Evolutionary conservation across 2,113 vertebrate species (phyloP).

Genomic region (Tylochromis polylepis): DNA sequence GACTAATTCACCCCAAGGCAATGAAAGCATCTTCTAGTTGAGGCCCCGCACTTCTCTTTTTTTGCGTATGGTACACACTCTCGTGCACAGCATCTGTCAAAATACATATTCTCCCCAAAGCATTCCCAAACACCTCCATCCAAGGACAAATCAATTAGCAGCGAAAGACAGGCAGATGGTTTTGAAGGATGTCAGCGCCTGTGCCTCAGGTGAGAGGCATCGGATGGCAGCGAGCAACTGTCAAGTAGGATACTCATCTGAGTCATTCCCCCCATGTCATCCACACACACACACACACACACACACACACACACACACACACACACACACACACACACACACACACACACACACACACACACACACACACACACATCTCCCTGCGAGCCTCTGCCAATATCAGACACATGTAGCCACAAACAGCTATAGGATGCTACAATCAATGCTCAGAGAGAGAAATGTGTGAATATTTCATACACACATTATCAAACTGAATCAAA

Average conservation of each 20-base stretch:
- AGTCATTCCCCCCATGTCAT: conserved; percentile 32
- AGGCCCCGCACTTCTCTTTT: conserved; percentile 17
- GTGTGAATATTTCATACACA: conserved; percentile 65
- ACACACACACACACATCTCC: conserved; percentile 1
- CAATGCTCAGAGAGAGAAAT: neutral
- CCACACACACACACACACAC: neutral
- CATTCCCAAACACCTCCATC: conserved; percentile 30
- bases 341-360: neutral
- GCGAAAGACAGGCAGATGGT: conserved; percentile 66
- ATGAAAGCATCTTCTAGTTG: neutral
- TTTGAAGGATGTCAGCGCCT: conserved; percentile 62
- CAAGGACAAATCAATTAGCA: conserved; percentile 78
- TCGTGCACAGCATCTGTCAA: conserved; percentile 46
- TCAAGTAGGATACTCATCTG: conserved; percentile 60
- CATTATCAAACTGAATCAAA: conserved; percentile 65
- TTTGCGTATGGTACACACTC: neutral
- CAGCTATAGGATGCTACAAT: conserved; percentile 17
- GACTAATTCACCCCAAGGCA: conserved; percentile 18
- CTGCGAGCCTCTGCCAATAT: conserved; percentile 23
- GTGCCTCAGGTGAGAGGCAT: conserved; percentile 65
- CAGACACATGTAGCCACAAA: conserved; percentile 44
- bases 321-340: neutral
- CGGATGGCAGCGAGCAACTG: conserved; percentile 52
- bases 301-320: neutral
- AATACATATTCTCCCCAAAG: conserved; percentile 43